Evolutionary conservation across 2,113 vertebrate species (phyloP), one percentile per base, ranked within the genome.

Genomic region (Melospiza melodia): DNA sequence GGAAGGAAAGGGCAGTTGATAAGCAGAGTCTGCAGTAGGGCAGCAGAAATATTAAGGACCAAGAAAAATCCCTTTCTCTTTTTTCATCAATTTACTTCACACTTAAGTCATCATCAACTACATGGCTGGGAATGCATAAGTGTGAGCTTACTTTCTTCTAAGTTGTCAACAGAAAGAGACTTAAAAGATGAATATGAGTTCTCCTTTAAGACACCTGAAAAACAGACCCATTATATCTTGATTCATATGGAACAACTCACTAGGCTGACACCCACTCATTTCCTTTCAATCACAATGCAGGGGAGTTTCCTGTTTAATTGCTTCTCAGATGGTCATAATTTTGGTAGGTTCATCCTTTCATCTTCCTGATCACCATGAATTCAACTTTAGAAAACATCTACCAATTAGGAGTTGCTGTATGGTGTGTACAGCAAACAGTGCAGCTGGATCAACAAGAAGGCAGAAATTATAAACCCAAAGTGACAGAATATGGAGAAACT

Each of bases 221-320:
- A 93, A 72, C 78, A 95, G 85, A 81, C 22, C 67, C 85, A 94
- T 94, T 93, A 92, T 41, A 72, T 30, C 61, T 95, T 97, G 95
- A 95, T 95, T 96, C 95, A 90, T 84, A 89, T 93, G 85, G 90
- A 96, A 90, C 83, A 95, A 92, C 85, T 96, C 96, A 78, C 72
- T 65, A 66, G 57, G 41, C 90, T 81, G 65, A 69, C 92, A 73
- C 95, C 87, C 90, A 95, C 88, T 81, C 89, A 46, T 43, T 97
- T 95, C 93, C 95, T 96, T 82, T 92, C 85, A 65, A 46, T 78
- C 78, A 91, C 86, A 79, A 39, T 89, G 90, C 80, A 93, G 90
- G 89, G 93, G 44, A 88, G 87, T 95, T 95, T 92, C 90, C 95
- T 66, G 67, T 62, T 92, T 83, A 93, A 93, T 88, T 10, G 21